Evolutionary conservation across 2,113 vertebrate species (phyloP), one percentile per base, ranked within the genome.

Genomic region (rat (Rattus norvegicus)): DNA sequence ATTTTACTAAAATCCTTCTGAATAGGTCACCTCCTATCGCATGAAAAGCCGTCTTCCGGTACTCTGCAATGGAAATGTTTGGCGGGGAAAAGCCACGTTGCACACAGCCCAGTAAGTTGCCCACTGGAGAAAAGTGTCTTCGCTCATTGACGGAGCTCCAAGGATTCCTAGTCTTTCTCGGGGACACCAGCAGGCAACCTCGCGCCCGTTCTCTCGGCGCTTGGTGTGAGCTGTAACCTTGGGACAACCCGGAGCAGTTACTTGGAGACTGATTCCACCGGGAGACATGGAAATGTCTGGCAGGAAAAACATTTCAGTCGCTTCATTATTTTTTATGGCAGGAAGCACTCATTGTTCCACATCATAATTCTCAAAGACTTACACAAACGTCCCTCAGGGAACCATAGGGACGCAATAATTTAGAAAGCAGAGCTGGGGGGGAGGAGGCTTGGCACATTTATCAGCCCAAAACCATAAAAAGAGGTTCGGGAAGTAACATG

Each of bases 281-380:
- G 88, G 96, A 95, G 77, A 89, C 28, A 54, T 47, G 33, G 72
- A 49, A 90, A 91, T 70, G 73, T 76, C 96, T 88, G 90, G 75
- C 91, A 90, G 94, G 94, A 72, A 97, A 95, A 95, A 88, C 90
- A 96, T 24, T 85, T 92, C 70, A 30, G 65, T 92, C 5, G 87
- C 88, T 85, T 96, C 75, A n/a, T 94, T 97, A 92, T 86, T 67
- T 95, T 92, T 95, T 95, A 97, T 3, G 89, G 73, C 95, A 96
- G 95, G 94, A 97, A 97, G 91, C 14, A 85, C 85, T 81, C 88
- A 95, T 7, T 81, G 69, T 61, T 88, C 92, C 81, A 88, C 61
- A 77, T 86, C 79, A 69, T 93, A 56, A 96, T 95, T 95, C 97
- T 92, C 85, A 90, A 89, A 93, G 94, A 90, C 24, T 79, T 92